These are phyloP conservation scores for Siniperca chuatsi DNA, from an alignment of 2,113 vertebrate species.

Conservation along the genomic window DNA sequence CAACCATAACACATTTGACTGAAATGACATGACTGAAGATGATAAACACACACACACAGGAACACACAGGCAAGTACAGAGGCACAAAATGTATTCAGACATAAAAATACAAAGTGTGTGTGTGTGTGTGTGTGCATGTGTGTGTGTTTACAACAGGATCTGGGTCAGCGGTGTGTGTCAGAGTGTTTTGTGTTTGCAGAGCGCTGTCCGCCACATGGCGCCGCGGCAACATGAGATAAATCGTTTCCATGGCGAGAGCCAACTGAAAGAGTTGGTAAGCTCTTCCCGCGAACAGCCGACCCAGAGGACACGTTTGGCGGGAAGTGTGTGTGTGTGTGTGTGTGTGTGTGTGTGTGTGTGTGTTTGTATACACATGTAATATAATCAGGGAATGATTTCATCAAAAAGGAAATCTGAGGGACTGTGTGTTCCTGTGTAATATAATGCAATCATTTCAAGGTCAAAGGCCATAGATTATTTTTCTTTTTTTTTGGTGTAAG, in stretches of 20 bases:
- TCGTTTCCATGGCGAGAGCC: conserved; percentile 62
- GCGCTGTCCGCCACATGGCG: conserved; percentile 52
- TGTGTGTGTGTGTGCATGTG: conserved; percentile 20
- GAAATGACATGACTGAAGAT: neutral
- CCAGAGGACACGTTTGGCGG: conserved; percentile 56
- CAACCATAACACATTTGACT: neutral
- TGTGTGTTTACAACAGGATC: neutral
- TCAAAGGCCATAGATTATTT: neutral
- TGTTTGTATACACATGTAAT: neutral
- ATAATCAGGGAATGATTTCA: conserved; percentile 20
- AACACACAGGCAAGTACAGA: neutral
- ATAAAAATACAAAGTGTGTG: neutral
- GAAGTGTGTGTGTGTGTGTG: conserved; percentile 43
- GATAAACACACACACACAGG: neutral
- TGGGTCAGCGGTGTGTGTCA: neutral
- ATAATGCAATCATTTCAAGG: neutral
- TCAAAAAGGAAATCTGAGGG: neutral
- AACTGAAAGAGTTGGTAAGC: conserved; percentile 33
- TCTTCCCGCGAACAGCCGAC: neutral
- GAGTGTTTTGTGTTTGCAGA: conserved; percentile 46
- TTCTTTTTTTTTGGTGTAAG: neutral
- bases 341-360: neutral
- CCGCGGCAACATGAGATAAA: conserved; percentile 47
- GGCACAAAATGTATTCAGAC: neutral
- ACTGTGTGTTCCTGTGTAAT: neutral